Evolutionary conservation across 2,797 vertebrate genomes (phyloP).

Genomic region (Chelon labrosus): DNA sequence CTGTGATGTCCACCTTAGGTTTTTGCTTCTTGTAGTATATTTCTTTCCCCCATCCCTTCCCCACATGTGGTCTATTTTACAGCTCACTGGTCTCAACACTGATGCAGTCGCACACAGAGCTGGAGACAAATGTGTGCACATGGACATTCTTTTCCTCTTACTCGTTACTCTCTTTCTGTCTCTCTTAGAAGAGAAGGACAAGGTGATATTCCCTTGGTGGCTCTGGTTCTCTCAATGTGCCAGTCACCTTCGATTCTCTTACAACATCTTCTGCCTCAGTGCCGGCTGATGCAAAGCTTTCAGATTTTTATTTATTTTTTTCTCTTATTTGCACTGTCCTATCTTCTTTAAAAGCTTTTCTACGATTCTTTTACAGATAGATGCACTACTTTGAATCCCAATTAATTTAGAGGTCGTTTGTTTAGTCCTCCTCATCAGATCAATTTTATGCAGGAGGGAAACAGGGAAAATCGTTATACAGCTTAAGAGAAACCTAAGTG

Average conservation of each 20-base stretch:
- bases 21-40: slow-evolving; percentile 36
- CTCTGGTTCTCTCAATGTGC: slow-evolving; percentile 48
- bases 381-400: slow-evolving; percentile 70
- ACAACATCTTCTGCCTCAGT: slow-evolving; percentile 24
- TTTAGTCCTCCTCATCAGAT: slow-evolving; percentile 77
- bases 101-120: slow-evolving; percentile 36
- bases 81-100: slow-evolving; percentile 62
- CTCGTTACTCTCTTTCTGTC: slow-evolving; percentile 35
- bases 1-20: slow-evolving; percentile 61
- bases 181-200: slow-evolving; percentile 57
- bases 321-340: slow-evolving; percentile 16
- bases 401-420: slow-evolving; percentile 82
- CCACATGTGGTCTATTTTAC: slow-evolving; percentile 67
- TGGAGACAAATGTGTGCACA: slow-evolving; percentile 31
- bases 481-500: slow-evolving; percentile 82
- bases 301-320: slow-evolving; percentile 16
- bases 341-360: slow-evolving; percentile 68
- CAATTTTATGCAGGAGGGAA: slow-evolving; percentile 76
- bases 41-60: slow-evolving; percentile 44
- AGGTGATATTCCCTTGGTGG: slow-evolving; percentile 55
- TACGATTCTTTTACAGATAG: slow-evolving; percentile 56
- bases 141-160: slow-evolving; percentile 21
- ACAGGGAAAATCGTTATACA: slow-evolving; percentile 77
- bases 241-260: slow-evolving; percentile 58
- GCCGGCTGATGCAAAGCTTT: slow-evolving; percentile 45